Base-by-base conservation (phyloP, 2,113 vertebrate genomes). In the Cricetomys ansorgei region DNA sequence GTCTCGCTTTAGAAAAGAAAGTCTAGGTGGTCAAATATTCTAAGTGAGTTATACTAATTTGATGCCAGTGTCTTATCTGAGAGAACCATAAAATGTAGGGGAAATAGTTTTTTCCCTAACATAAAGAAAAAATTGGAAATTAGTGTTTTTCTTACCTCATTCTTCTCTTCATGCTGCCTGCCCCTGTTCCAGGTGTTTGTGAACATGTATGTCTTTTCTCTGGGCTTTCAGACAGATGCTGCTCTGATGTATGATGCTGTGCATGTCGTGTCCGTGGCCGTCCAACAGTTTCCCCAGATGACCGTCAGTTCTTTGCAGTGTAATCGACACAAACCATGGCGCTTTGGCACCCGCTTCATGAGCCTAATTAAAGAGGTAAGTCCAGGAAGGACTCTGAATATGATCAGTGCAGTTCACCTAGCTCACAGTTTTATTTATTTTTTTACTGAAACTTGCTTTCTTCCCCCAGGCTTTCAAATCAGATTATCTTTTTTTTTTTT, bases 271-370 rank as follows among this genome's bases (percentile, higher is more conserved):
- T 99, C 99, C 0, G 99, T 99, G 97, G 99, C 99, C 2, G 99
- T 99, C 89, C 99, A 99, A 95, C 99, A 99, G 98, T 99, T 99
- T 97, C 99, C 99, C 34, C 99, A 99, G 98, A 99, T 99, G 99
- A 99, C 99, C 4, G 99, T 99, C 98, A 99, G 99, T 45, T 99
- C 99, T 0, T 98, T 99, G 37, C 99, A 99, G 98, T 99, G 99
- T 98, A 99, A 99, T 98, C 98, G 99, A 27, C 99, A 99, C 98
- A 99, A 99, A 84, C 99, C 99, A 0, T 99, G 99, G 99, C 99
- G 99, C 95, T 99, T 99, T 23, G 99, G 99, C 93, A 99, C 99
- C 79, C 99, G 99, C 87, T 99, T 99, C 96, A 99, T 99, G 99
- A 99, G 98, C 57, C 99, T 99, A 94, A 99, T 99, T 98, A 99